Conservation (phyloP, 2,888 invertebrate species). For the Ischnura elegans region DNA sequence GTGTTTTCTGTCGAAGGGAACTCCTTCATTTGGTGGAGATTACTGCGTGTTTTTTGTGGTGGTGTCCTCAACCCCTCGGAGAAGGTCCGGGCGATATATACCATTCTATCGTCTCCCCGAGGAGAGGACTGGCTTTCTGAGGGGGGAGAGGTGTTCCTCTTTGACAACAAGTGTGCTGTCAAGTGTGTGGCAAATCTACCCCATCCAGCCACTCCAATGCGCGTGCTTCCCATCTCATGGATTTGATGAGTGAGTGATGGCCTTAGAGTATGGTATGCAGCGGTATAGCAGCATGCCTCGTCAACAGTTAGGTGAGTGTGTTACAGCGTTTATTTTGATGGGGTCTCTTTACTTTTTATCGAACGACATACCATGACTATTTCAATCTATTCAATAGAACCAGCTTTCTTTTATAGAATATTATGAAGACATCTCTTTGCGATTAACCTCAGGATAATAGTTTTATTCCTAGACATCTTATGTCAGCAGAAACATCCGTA, state of each 20-base stretch:
- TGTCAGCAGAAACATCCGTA: no score
- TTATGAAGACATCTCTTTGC: no score
- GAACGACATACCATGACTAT: not conserved
- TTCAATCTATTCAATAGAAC: no score
- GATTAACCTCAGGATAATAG: no score
- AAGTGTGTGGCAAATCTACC: not conserved
- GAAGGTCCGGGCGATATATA: not conserved
- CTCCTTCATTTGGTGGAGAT: not conserved
- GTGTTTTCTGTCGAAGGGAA: not conserved
- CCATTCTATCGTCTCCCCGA: not conserved
- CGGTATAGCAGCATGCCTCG: constrained; percentile 66
- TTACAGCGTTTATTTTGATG: not conserved
- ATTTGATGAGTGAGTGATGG: constrained; percentile 56
- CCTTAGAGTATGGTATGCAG: constrained; percentile 64
- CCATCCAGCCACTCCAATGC: not conserved
- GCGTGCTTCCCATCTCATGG: not conserved
- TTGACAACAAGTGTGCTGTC: constrained; percentile 22
- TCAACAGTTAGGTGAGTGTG: constrained; percentile 52
- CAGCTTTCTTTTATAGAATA: no score
- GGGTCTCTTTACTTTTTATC: not conserved
- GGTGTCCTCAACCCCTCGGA: not conserved
- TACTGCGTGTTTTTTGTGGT: constrained; percentile 24
- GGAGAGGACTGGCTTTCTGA: not conserved
- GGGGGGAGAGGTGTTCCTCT: not conserved
- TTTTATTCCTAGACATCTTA: no score